Evolutionary conservation across 2,797 vertebrate genomes (phyloP).

Genomic region (Coccyzus lansbergi): DNA sequence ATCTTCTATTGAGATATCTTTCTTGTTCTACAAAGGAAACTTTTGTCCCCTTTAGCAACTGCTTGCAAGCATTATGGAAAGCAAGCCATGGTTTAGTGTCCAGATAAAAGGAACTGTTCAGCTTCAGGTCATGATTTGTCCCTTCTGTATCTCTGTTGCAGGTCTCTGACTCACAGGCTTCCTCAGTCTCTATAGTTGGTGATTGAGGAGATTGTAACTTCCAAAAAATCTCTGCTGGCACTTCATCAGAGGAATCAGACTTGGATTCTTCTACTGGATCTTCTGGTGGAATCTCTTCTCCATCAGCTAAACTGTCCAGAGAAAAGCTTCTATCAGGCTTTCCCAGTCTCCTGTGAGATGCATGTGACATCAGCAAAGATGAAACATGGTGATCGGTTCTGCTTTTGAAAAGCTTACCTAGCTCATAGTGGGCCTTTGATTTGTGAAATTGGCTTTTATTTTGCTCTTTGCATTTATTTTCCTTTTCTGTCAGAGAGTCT

Average conservation of each 20-base stretch:
- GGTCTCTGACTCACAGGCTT: conserved; percentile 1
- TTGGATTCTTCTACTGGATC: conserved; percentile 56
- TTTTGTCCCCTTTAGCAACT: conserved; percentile 50
- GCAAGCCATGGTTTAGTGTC: not conserved
- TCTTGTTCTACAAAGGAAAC: conserved; percentile 22
- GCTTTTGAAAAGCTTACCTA: conserved; percentile 39
- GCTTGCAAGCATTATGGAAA: conserved; percentile 3
- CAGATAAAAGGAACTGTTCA: conserved; percentile 75
- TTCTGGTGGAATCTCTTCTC: conserved; percentile 63
- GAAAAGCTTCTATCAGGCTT: conserved; percentile 71
- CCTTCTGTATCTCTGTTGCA: not conserved
- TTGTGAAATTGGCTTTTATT: conserved; percentile 46
- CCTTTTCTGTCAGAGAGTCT: conserved; percentile 85
- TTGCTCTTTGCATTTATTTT: conserved; percentile 42
- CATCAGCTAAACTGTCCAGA: conserved; percentile 72
- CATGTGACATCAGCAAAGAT: not conserved
- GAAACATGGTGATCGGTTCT: conserved; percentile 47
- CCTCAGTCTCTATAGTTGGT: not conserved
- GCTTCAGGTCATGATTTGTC: conserved; percentile 1
- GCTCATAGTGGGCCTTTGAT: not conserved
- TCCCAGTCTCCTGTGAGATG: conserved; percentile 16
- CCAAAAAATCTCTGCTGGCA: conserved; percentile 84
- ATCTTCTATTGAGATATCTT: conserved; percentile 59
- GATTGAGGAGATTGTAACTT: conserved; percentile 70
- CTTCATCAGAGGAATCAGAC: conserved; percentile 74